phyloP scores from a whole-genome alignment of 1,140 invertebrate species.

The Apis laboriosa region DNA sequence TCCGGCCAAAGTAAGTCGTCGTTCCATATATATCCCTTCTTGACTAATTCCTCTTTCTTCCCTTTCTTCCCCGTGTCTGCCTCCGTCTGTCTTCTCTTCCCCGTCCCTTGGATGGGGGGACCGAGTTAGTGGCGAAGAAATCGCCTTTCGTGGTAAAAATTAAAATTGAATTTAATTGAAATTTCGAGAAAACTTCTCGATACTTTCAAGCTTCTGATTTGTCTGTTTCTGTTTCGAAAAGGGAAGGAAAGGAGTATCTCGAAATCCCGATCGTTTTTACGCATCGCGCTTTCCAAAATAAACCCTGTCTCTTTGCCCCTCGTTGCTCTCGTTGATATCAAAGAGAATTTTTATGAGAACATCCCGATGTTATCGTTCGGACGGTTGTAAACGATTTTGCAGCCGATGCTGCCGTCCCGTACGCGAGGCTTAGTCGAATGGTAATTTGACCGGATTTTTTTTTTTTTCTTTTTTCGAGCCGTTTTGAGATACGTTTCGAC shows the following conservation, averaged over 20 bases:
- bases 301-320: neutral
- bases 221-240: slow-evolving; percentile 23
- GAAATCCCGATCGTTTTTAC: slow-evolving; percentile 38
- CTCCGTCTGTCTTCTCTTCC: neutral
- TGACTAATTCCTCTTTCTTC: neutral
- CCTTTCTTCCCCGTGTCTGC: neutral
- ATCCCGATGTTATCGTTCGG: neutral
- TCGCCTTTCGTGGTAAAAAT: too few species aligned
- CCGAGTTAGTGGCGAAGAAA: too few species aligned
- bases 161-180: too few species aligned
- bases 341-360: slow-evolving; percentile 43
- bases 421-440: neutral
- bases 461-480: too few species aligned
- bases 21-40: neutral
- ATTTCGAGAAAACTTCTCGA: too few species aligned
- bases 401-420: too few species aligned
- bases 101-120: too few species aligned
- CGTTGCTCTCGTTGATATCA: slow-evolving; percentile 17
- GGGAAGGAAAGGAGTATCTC: slow-evolving; percentile 8
- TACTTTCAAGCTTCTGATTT: too few species aligned
- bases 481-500: too few species aligned
- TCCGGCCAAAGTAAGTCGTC: slow-evolving; percentile 48
- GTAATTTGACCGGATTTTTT: neutral
- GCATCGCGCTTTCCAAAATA: slow-evolving; percentile 36
- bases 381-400: slow-evolving; percentile 1